These are phyloP conservation scores for Cecidostiba fungosa DNA, from an alignment of 2,888 invertebrate genomes.

Conservation along the genomic window DNA sequence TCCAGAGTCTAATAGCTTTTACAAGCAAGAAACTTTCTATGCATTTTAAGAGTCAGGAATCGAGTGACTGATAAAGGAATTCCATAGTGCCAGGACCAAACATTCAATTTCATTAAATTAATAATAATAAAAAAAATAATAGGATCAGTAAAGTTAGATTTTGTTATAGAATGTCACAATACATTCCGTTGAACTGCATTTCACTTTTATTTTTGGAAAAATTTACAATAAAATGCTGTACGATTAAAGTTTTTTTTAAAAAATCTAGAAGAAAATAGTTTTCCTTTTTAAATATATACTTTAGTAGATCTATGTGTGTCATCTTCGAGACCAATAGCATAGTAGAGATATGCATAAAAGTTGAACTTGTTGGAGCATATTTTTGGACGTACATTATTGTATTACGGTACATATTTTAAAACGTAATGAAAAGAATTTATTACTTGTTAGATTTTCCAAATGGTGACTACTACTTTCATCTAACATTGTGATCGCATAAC, in stretches of 20 bases:
- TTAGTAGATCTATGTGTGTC: slow-evolving; percentile 30
- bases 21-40: slow-evolving; percentile 39
- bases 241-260: slow-evolving; percentile 16
- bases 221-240: slow-evolving; percentile 14
- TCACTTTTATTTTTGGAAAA: slow-evolving; percentile 33
- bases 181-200: slow-evolving; percentile 56
- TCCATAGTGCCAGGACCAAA: slow-evolving; percentile 63
- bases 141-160: neutral
- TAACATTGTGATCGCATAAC: slow-evolving; percentile 60
- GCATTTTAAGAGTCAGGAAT: slow-evolving; percentile 53
- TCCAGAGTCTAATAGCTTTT: slow-evolving; percentile 25
- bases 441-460: slow-evolving; percentile 45
- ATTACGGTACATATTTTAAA: slow-evolving; percentile 19
- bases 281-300: slow-evolving; percentile 31
- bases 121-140: slow-evolving; percentile 5
- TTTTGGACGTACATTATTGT: slow-evolving; percentile 37
- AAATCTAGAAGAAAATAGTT: slow-evolving; percentile 21
- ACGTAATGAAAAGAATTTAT: slow-evolving; percentile 38
- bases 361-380: slow-evolving; percentile 39
- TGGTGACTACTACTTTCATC: slow-evolving; percentile 52
- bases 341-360: slow-evolving; percentile 35
- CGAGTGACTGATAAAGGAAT: slow-evolving; percentile 44
- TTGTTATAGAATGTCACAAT: neutral
- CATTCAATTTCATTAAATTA: slow-evolving; percentile 35
- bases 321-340: slow-evolving; percentile 19